Conservation (phyloP, 35 echinoderm and acorn worm genomes). For the Heliocidaris erythrogramma region DNA sequence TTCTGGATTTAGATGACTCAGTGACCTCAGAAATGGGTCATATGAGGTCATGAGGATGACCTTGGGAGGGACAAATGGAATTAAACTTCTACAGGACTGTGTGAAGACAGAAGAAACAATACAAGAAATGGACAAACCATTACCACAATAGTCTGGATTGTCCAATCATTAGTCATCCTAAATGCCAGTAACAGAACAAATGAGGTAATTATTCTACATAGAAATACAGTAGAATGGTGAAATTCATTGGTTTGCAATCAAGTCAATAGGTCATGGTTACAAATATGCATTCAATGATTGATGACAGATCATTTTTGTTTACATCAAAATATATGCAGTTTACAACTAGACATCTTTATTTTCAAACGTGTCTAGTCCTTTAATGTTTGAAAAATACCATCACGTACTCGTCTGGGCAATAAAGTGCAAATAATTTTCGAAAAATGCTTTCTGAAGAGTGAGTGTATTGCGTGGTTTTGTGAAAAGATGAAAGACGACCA, state of each 20-base stretch:
- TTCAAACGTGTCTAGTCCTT: background rate
- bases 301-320: background rate
- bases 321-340: background rate
- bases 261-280: background rate
- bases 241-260: background rate
- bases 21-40: background rate
- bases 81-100: background rate
- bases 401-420: background rate
- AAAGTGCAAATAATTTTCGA: background rate
- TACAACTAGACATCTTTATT: background rate
- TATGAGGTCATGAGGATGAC: background rate
- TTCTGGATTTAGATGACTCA: background rate
- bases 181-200: background rate
- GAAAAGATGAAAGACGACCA: background rate
- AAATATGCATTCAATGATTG: background rate
- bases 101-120: background rate
- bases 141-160: background rate
- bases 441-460: background rate
- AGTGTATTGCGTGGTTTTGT: background rate
- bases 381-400: background rate
- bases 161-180: background rate
- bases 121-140: background rate
- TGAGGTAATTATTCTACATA: background rate
- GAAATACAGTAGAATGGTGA: background rate
- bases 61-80: background rate